Evolutionary conservation across 2,113 vertebrate genomes (phyloP).

Genomic region (Bambusicola thoracicus): DNA sequence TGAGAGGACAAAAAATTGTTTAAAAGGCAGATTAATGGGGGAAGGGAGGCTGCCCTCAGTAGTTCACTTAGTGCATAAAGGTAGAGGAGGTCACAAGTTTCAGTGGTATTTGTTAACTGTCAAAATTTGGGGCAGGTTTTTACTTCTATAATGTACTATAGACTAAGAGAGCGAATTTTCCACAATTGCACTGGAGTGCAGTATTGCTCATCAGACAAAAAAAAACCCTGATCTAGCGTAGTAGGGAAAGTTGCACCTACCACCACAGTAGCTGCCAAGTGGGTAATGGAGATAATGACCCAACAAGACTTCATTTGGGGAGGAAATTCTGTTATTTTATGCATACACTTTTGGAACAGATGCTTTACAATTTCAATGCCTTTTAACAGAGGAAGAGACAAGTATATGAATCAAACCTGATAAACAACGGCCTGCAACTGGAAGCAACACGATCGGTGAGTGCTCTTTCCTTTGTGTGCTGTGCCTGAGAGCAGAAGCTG

Average conservation of each 20-base stretch:
- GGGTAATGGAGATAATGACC: neutral
- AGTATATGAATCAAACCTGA: conserved; percentile 88
- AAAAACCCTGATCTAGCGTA: neutral
- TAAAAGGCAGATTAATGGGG: neutral
- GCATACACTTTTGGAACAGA: neutral
- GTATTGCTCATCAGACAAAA: neutral
- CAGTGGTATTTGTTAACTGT: neutral
- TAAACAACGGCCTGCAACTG: conserved; percentile 87
- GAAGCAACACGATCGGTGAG: conserved; percentile 89
- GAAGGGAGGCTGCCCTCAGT: neutral
- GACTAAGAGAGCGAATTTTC: neutral
- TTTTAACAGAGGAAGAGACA: conserved; percentile 85
- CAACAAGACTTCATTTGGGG: neutral
- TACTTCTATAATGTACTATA: neutral
- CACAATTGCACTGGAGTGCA: neutral
- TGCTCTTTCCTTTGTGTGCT: neutral
- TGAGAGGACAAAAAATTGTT: neutral
- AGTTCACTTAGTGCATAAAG: neutral
- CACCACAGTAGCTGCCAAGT: neutral
- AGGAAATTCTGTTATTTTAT: neutral
- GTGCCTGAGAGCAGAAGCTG: neutral
- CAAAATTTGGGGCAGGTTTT: neutral
- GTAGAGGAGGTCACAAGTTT: neutral
- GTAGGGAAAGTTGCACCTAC: neutral
- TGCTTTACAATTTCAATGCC: conserved; percentile 15